phyloP scores from a whole-genome alignment of 2,888 invertebrate genomes.

The Copidosoma aretas region DNA sequence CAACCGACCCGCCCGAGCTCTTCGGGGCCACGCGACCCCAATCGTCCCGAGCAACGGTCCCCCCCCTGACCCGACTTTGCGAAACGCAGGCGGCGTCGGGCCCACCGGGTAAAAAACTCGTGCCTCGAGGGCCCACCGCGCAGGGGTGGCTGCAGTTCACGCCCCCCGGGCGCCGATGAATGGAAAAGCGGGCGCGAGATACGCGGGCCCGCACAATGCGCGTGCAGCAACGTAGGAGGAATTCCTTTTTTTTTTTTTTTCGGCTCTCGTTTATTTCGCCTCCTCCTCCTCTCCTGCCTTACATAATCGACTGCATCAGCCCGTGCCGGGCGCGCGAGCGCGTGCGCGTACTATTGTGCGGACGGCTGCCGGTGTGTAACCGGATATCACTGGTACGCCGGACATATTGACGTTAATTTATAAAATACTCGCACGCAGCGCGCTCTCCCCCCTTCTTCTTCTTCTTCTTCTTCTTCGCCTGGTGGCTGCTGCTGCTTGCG shows the following conservation, averaged over 20 bases:
- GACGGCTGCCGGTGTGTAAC: constrained; percentile 60
- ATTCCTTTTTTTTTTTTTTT: constrained; percentile 45
- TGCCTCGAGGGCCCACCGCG: constrained; percentile 7
- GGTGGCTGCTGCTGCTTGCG: background rate
- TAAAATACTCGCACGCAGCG: constrained; percentile 58
- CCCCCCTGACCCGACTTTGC: background rate
- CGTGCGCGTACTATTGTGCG: constrained; percentile 54
- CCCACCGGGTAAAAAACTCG: constrained; percentile 26
- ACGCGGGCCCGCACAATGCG: constrained; percentile 6
- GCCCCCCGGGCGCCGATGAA: constrained; percentile 50
- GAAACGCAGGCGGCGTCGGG: background rate
- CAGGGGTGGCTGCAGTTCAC: constrained; percentile 46
- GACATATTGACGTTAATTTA: constrained; percentile 62
- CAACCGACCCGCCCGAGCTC: too few relatives aligned
- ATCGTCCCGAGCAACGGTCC: background rate
- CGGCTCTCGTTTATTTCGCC: constrained; percentile 21
- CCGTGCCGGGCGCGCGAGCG: background rate
- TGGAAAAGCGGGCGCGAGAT: constrained; percentile 40
- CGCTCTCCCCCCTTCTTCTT: constrained; percentile 14
- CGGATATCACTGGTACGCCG: constrained; percentile 56
- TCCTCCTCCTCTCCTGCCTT: background rate
- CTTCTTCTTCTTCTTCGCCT: constrained; percentile 17
- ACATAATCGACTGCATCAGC: background rate
- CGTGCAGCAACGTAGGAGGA: constrained; percentile 53
- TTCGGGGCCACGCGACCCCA: too few relatives aligned